Evolutionary conservation across 2,113 vertebrate genomes (phyloP), one percentile per base, ranked within the genome.

Genomic region (Hemichromis elongatus): DNA sequence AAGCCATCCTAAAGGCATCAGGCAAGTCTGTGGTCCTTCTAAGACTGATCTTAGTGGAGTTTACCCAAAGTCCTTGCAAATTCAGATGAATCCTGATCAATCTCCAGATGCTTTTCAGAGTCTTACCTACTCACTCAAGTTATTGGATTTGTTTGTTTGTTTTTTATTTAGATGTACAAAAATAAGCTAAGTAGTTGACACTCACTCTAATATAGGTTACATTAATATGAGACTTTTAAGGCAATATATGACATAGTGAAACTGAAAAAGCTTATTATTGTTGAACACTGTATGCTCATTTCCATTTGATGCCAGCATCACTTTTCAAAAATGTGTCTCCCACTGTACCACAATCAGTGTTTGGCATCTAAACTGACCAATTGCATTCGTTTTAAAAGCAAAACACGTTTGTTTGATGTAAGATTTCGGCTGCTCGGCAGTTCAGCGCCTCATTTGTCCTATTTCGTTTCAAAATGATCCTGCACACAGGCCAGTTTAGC

Each of bases 1-100:
- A 86, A 35, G 53, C 47, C 40, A 57, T 53, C 86, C 19, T 78
- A n/a, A 79, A 78, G 79, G 14, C 78, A 1, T 33, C 28, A 18
- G 86, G 77, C 78, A 81, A 40, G 37, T 86, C 73, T 53, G 79
- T 85, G 57, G 42, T 90, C 52, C 79, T 79, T 79, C 9, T 80
- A 80, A 75, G 24, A 13, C 81, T 50, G 59, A 80, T 57, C 86
- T 50, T 80, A 11, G 80, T 6, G n/a, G 52, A 52, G 14, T 7
- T 61, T 26, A 13, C 1, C 73, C 68, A 28, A 4, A 55, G 33
- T 47, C 52, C 75, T 89, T 53, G 2, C 28, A 86, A 80, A 86
- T 80, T 50, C 33, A 47, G 9, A 87, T 89, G 33, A 75, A 90
- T 81, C 33, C 18, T 59, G 56, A 73, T 81, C 30, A 73, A 85